A percentile compares a stretch with the other conserved stretches of the same genome.
phyloP scores from a whole-genome alignment of 2,113 vertebrate genomes.

The Mustelus asterias region DNA sequence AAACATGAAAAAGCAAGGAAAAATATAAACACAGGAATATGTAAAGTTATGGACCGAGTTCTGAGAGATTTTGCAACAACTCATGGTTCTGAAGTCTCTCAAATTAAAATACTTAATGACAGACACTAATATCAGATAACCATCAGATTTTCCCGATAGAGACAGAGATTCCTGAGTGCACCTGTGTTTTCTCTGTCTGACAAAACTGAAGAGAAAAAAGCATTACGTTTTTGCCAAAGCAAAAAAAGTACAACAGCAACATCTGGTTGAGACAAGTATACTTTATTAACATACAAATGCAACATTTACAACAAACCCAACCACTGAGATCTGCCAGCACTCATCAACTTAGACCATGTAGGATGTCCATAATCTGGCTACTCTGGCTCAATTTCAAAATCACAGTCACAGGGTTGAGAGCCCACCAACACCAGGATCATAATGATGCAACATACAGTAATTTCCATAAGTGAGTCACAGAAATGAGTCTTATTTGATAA shows the following conservation, averaged over 20 bases:
- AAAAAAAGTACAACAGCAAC: neutral
- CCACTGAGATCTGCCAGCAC: neutral
- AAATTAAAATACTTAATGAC: neutral
- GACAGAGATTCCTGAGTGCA: neutral
- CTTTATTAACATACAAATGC: neutral
- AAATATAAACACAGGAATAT: neutral
- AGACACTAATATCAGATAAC: neutral
- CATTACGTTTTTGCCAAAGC: neutral
- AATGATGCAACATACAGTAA: neutral
- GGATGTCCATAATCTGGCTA: neutral
- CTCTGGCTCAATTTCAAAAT: neutral
- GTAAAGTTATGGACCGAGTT: neutral
- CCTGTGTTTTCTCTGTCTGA: neutral
- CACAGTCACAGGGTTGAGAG: neutral
- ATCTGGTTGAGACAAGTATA: neutral
- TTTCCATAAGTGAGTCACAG: neutral
- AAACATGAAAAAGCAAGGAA: neutral
- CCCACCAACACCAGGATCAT: neutral
- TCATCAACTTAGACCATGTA: neutral
- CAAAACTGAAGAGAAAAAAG: neutral
- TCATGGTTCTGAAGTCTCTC: neutral
- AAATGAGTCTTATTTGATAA: neutral
- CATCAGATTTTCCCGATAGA: neutral
- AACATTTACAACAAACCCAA: neutral
- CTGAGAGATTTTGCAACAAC: neutral